A percentile compares a stretch with the other conserved stretches of the same genome.
These are phyloP conservation scores for Alexandromys fortis DNA, from an alignment of 2,113 vertebrate species.

Conservation along the genomic window DNA sequence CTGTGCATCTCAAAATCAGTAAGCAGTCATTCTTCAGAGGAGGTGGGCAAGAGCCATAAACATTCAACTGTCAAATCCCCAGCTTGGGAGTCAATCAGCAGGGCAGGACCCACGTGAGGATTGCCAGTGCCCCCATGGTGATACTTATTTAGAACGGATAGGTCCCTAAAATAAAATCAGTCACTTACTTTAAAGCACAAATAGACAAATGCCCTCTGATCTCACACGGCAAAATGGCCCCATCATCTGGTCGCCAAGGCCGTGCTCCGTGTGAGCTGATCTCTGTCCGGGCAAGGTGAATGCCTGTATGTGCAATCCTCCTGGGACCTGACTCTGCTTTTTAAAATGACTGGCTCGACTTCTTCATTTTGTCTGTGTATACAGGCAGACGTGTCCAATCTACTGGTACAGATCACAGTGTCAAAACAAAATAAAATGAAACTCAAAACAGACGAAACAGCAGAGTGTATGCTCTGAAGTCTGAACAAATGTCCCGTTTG, in stretches of 20 bases:
- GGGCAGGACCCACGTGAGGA: background rate
- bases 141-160: conserved; percentile 30
- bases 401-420: background rate
- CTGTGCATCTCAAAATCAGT: background rate
- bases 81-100: background rate
- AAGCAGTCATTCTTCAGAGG: background rate
- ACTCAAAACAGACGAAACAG: background rate
- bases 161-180: conserved; percentile 53
- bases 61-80: background rate
- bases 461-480: background rate
- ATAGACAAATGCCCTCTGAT: background rate
- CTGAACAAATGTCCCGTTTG: background rate
- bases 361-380: background rate
- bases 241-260: background rate
- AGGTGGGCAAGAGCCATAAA: background rate
- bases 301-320: conserved; percentile 53
- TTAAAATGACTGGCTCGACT: conserved; percentile 20
- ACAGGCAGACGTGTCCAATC: background rate
- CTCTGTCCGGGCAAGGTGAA: conserved; percentile 34
- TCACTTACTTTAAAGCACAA: background rate
- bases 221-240: conserved; percentile 37
- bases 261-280: conserved; percentile 17
- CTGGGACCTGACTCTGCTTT: conserved; percentile 31
- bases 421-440: conserved; percentile 3
- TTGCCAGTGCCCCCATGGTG: background rate